Evolutionary conservation across 2,113 vertebrate genomes (phyloP), one percentile per base, ranked within the genome.

Genomic region (Corythaixoides concolor): DNA sequence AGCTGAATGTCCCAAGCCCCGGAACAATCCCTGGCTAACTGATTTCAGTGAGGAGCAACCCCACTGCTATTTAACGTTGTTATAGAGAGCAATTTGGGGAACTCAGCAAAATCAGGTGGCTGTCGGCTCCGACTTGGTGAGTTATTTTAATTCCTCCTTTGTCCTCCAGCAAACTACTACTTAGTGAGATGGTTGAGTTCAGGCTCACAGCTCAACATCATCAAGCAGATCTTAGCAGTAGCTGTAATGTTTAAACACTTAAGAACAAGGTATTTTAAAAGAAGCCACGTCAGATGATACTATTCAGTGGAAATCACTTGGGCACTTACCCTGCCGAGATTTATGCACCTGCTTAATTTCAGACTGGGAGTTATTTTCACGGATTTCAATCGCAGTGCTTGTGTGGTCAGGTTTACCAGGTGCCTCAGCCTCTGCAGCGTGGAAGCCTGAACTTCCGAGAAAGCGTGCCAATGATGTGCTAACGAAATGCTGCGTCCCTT

Each of bases 51-150:
- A 43, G 53, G 80, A 89, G 32, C 27, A 53, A 2, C 23, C 41
- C 64, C 21, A 0, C 8, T 13, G 53, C 63, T 12, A 1, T 30
- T 39, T 43, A 12, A 58, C 2, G 1, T 11, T 6, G 6, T 50
- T 16, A 27, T 4, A 4, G 6, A 8, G 13, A 15, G 41, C 0
- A 2, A 43, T 68, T 47, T 47, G 79, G 69, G 74, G 37, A 28
- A 23, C 2, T 39, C 52, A 5, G 15, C 43, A n/a, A 49, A 69
- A 9, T 35, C 9, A 3, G 19, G 13, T 16, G 15, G n/a, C 37
- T 21, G 53, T 45, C 5, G 0, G 16, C 52, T 63, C 47, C 47
- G 58, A 5, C 37, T n/a, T 7, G 12, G 5, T 2, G 37, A 49
- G 12, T 24, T 79, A 11, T 72, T 67, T 77, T 12, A 59, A 52